Evolutionary conservation across 2,113 vertebrate species (phyloP), one percentile per base, ranked within the genome.

Genomic region (Psettodes erumei): DNA sequence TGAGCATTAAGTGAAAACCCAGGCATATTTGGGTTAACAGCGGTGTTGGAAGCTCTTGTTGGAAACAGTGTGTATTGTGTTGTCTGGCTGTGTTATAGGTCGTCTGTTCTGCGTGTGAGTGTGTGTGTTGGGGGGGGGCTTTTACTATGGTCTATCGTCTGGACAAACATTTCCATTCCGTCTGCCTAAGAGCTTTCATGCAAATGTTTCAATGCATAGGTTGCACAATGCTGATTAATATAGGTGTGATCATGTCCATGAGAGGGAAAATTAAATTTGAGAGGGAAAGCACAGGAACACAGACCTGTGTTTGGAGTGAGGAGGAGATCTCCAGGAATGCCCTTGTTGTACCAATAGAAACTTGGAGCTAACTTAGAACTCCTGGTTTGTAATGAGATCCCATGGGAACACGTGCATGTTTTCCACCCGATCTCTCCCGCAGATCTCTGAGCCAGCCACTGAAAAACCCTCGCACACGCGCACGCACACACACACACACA

Each of bases 31-130:
- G 85, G 64, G 75, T 82, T 87, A 85, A 79, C 86, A 75, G 89
- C 66, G 69, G 59, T 25, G 63, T 63, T 88, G 89, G 87, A 89
- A 81, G 84, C 81, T 75, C 65, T 28, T 54, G 60, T 85, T 82
- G 91, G 85, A 92, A 91, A 90, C 77, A 86, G 48, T 81, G 83
- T 40, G 79, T 89, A 81, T 88, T 88, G 74, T 89, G 80, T 91
- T 86, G 84, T 87, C 88, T 86, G 87, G 87, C 81, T 71, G 67
- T 81, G 75, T 87, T 86, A 84, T 59, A 65, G 74, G 51, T 81
- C 48, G 61, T 87, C 78, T 86, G 82, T 73, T 73, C 54, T 42
- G 11, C n/a, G n/a, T n/a, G n/a, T n/a, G 65, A 75, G 55, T 28
- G 12, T 16, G 43, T n/a, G 47, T n/a, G n/a, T n/a, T n/a, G 69